Conservation (phyloP, 2,113 vertebrate genomes). For the Rutilus rutilus region DNA sequence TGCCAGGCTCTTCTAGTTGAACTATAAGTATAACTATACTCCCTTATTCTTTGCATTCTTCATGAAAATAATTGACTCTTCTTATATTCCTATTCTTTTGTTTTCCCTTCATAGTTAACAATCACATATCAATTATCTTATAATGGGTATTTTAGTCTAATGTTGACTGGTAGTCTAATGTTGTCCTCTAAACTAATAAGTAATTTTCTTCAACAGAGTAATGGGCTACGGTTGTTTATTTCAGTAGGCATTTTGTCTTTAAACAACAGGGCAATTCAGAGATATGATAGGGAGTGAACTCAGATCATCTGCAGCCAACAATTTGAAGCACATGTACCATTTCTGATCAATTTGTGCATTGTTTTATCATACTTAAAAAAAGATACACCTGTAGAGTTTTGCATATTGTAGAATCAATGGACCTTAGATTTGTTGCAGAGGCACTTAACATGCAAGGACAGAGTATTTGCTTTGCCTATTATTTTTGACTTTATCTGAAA, state of each 20-base stretch:
- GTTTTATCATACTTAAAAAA: neutral
- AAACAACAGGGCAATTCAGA: neutral
- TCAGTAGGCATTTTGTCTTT: neutral
- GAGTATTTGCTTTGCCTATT: constrained; percentile 47
- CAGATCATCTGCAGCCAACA: too few species aligned
- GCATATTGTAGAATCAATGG: neutral
- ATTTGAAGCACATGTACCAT: neutral
- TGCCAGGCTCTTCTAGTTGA: neutral
- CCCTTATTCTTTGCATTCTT: neutral
- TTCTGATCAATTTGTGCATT: neutral
- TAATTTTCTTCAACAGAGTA: neutral
- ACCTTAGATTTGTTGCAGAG: neutral
- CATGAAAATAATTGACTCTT: neutral
- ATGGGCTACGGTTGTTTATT: neutral
- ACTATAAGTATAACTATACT: neutral
- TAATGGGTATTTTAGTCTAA: neutral
- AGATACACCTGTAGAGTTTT: neutral
- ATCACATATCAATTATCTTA: neutral
- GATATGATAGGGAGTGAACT: neutral
- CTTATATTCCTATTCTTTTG: neutral
- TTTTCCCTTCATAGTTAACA: neutral
- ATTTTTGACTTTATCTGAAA: constrained; percentile 57
- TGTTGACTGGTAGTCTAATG: neutral
- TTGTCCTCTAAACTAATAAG: too few species aligned
- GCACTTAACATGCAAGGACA: constrained; percentile 22